These are phyloP conservation scores for Crax fasciolata DNA, from an alignment of 2,797 vertebrate species.

Conservation along the genomic window DNA sequence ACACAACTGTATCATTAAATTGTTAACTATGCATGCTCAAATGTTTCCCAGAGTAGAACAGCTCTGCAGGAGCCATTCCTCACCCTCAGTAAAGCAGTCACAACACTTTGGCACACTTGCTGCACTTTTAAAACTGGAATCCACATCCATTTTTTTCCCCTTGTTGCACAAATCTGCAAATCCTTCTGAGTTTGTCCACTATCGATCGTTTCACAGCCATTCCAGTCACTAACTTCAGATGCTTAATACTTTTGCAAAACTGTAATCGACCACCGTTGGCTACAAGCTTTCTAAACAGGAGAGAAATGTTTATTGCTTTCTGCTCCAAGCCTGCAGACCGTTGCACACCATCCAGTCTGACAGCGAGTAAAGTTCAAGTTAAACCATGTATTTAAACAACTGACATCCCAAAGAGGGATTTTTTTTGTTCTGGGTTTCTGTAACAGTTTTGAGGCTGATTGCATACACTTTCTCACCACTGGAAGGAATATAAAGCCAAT, in stretches of 20 bases:
- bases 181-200: neutral
- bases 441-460: slow-evolving; percentile 15
- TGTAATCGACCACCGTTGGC: neutral
- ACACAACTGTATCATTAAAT: neutral
- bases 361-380: neutral
- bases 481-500: slow-evolving; percentile 34
- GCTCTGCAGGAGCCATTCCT: slow-evolving; percentile 14
- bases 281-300: neutral
- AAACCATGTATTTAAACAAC: neutral
- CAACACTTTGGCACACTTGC: neutral
- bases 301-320: neutral
- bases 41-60: neutral
- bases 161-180: slow-evolving; percentile 3
- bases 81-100: slow-evolving; percentile 1
- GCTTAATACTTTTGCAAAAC: neutral
- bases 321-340: neutral
- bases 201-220: neutral
- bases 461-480: neutral
- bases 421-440: slow-evolving; percentile 6
- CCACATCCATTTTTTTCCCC: neutral
- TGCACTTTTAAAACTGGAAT: neutral
- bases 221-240: neutral
- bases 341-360: neutral
- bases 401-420: neutral
- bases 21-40: neutral